Evolutionary conservation across 2,888 invertebrate genomes (phyloP), one percentile per base, ranked within the genome.

Genomic region (Trimorus sp.): DNA sequence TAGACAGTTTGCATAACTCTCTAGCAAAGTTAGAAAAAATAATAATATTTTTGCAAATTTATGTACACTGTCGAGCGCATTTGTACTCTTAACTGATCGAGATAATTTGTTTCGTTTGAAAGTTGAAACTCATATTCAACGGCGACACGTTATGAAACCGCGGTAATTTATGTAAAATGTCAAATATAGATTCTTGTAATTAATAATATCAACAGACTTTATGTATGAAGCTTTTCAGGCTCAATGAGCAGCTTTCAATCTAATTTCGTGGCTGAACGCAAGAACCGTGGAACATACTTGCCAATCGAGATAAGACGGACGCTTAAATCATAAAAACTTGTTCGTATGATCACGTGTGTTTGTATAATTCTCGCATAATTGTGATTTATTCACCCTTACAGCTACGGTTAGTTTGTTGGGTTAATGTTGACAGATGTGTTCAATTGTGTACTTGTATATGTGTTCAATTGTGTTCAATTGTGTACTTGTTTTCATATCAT

Each of bases 11-110:
- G 48, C 71, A 62, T 63, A 62, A 73, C 54, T 73, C 54, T 62
- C 71, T 38, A 73, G 40, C 51, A 62, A 73, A 53, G 54, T 56
- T 38, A 15, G 62, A 63, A 73, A 73, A 73, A 60, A 36, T 70
- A 70, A 48, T 63, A 42, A 73, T 73, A 73, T 73, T 45, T 73
- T 73, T 37, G 71, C 45, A 73, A 73, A 73, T 73, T 73, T 73
- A 73, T 73, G 56, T 73, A 51, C 12, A 54, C 71, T 62, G 62
- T 63, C 42, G 11, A 71, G 36, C 12, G 36, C 54, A 26, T 63
- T 53, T 26, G 51, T 15, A 54, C 71, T 73, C 45, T 54, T 73
- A 73, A 62, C 71, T 71, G 60, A 71, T 60, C 62, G 26, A 62
- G 71, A 73, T 73, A 62, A 71, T 70, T 70, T 70, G 71, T 53